Base-by-base conservation (phyloP, 2,888 invertebrate species). In the Eledona agricola region DNA sequence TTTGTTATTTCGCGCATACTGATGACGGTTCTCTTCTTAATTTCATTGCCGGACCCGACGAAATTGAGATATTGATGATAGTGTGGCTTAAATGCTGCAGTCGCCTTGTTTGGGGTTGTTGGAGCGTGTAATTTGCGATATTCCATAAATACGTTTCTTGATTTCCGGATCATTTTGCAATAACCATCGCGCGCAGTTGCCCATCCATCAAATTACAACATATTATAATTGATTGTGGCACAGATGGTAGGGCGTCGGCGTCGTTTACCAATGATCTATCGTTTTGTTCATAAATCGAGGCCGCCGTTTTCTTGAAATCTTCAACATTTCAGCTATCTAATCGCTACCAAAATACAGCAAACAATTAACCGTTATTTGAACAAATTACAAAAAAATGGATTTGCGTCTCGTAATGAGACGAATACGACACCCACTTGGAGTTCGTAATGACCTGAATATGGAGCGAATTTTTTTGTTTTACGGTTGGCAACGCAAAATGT, bases 151-250 rank as follows among this genome's bases (percentile, higher is more conserved):
- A 55, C 55, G 58, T 64, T 64, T 58, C 59, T 56, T 53, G 58
- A 51, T 59, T 65, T 62, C 59, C 65, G 55, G 56, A 55, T 58
- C 65, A 65, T 65, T 64, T 63, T 47, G 47, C 64, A 61, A 65
- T 64, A 57, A 57, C 50, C 57, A 37, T 54, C 54, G 20, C 29
- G 6, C 13, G 25, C 55, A 51, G 47, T 51, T 62, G 61, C 58
- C 60, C 63, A 64, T 64, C 64, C 62, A 63, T 66, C 66, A 66
- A 62, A 64, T 64, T 63, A 66, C 66, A 57, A 56, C 59, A 66
- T 63, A 60, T 58, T 55, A 47, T 63, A 60, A 63, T 60, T 52
- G 52, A 59, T 59, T 53, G 42, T 53, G 56, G 56, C 58, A 49
- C 62, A 62, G 60, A 63, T 63, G 61, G 56, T 62, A 40, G 23